These are phyloP conservation scores for Apodemus sylvaticus DNA, from an alignment of 2,113 vertebrate species.

Conservation along the genomic window DNA sequence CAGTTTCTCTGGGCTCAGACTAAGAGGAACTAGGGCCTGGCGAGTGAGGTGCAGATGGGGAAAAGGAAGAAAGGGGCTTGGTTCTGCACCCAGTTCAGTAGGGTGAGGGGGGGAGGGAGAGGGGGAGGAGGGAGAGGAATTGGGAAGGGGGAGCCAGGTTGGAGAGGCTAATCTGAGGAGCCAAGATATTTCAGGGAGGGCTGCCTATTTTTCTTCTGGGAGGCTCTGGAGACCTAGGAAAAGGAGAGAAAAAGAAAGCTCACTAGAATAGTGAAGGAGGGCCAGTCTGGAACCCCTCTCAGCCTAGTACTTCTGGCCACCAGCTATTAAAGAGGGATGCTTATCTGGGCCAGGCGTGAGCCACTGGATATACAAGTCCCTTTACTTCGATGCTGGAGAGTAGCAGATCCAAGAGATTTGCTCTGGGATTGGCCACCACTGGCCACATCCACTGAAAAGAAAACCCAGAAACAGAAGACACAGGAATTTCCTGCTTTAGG, in stretches of 20 bases:
- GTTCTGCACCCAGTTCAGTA: not conserved
- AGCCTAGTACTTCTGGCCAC: not conserved
- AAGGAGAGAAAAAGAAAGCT: not conserved
- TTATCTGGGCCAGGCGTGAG: not conserved
- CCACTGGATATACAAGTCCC: not conserved
- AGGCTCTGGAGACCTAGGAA: conserved; percentile 61
- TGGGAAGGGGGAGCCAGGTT: conserved; percentile 7
- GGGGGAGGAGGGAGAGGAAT: fast-evolving
- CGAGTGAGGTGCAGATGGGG: not conserved
- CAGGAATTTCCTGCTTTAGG: not conserved
- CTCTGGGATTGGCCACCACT: not conserved
- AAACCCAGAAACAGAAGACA: not conserved
- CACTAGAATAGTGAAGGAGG: not conserved
- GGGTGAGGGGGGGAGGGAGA: not conserved
- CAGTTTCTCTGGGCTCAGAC: not conserved
- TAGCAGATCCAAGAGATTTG: not conserved
- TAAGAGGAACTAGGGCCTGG: not conserved
- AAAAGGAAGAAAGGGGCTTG: not conserved
- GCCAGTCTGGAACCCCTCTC: not conserved
- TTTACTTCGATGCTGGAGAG: conserved; percentile 5
- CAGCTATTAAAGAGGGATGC: not conserved
- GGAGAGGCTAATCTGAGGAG: not conserved
- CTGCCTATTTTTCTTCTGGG: conserved; percentile 21
- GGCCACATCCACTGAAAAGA: not conserved
- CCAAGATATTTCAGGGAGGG: conserved; percentile 37